Evolutionary conservation across 2,888 invertebrate genomes (phyloP), one percentile per base, ranked within the genome.

Genomic region (Phyllotreta striolata): DNA sequence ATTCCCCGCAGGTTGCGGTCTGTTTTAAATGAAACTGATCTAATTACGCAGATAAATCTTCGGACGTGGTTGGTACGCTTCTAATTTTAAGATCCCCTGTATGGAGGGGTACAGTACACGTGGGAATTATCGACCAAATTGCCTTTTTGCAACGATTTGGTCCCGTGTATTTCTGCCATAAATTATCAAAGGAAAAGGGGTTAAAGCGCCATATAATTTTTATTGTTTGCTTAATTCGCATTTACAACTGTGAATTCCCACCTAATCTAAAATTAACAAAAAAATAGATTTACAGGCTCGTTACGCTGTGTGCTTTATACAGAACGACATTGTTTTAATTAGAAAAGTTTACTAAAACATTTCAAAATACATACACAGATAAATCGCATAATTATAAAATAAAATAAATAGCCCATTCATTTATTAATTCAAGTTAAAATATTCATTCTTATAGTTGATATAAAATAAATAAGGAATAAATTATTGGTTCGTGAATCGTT

Each of bases 141-240:
- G 52, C 52, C 52, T 52, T 52, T 52, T 52, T 52, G 52, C 52
- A 52, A 14, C 52, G 52, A 52, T 52, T 52, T 52, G 13, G 52
- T 52, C 52, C 52, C 52, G 52, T 52, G 52, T 52, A 52, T 52
- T 52, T 52, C 52, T 52, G 52, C 52, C 38, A 52, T 52, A 52
- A 52, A 52, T 52, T 52, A 52, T 52, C 52, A 37, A 52, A 52
- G 52, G 38, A 52, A 52, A 24, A 52, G 38, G 52, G 52, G 52
- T 52, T 38, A 52, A 52, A 52, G 38, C 52, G 52, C 52, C 52
- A 52, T 52, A 52, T 52, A 52, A 52, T 52, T 52, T 52, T 52
- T 52, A 52, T 52, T 52, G 52, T 52, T 52, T 52, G 52, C 52
- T 52, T 52, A 52, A 52, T 52, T 52, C 52, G 8, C 52, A 39